Evolutionary conservation across 2,888 invertebrate species (phyloP), one percentile per base, ranked within the genome.

Genomic region (Cylindroiulus punctatus): DNA sequence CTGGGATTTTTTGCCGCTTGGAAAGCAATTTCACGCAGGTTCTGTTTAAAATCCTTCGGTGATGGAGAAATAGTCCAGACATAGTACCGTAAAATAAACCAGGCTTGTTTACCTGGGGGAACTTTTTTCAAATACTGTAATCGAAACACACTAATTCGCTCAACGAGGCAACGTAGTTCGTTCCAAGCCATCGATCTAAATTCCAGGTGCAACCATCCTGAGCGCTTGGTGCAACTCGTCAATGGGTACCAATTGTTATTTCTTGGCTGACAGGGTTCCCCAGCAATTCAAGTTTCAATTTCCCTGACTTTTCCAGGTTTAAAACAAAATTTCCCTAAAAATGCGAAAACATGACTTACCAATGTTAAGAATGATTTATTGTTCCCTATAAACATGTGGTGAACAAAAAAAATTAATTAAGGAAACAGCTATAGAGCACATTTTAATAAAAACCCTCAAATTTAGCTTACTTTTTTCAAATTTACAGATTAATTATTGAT

Each of bases 1-100:
- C 76, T 4, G 3, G 30, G 26, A 76, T 76, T 76, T 76, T 76
- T 76, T 76, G 30, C 30, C 30, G 76, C 76, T 76, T 12, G 76
- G 76, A 76, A 76, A 76, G 76, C 76, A 76, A 76, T 76, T 76
- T 76, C 76, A 76, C 76, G 76, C 76, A 76, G 76, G 76, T 76
- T 76, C 76, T 76, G 76, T 22, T 76, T 76, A 30, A 76, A 76
- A 26, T 76, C 76, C 30, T 76, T 76, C 76, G 14, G 76, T 14
- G 76, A 10, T 14, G 76, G 22, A 30, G 76, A 76, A 76, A 76
- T 10, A 76, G 22, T 76, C 76, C 76, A 76, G 76, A 76, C 76
- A 76, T 76, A 30, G 30, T 14, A 26, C 76, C 30, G 30, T 76
- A 76, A 76, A 76, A 76, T 76, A 76, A 76, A 76, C 76, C 76